Evolutionary conservation across 1,140 invertebrate species (phyloP).

Genomic region (Caenorhabditis briggsae): DNA sequence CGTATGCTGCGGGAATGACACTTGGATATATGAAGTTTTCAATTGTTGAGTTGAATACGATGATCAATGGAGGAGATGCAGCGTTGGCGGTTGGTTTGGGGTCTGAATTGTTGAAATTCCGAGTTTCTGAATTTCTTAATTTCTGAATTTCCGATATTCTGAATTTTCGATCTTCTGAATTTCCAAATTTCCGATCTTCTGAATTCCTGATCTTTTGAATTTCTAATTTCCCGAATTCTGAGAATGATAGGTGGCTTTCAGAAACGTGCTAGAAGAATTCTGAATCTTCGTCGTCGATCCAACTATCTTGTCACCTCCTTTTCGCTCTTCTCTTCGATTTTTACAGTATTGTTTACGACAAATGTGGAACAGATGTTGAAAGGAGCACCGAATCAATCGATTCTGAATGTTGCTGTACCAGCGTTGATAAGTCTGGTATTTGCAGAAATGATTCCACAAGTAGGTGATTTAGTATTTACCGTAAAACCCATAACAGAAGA

Average conservation of each 20-base stretch:
- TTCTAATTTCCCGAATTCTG: too few relatives aligned
- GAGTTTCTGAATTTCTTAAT: too few relatives aligned
- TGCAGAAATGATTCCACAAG: constrained; percentile 18
- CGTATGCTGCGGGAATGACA: constrained; percentile 24
- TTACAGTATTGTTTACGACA: constrained; percentile 34
- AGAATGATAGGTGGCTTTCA: not conserved
- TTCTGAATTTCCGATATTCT: too few relatives aligned
- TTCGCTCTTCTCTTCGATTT: constrained; percentile 12
- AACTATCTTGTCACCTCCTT: constrained; percentile 17
- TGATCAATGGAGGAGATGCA: constrained; percentile 1
- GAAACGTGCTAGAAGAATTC: constrained; percentile 11
- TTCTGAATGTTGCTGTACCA: constrained; percentile 23
- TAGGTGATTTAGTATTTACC: not conserved
- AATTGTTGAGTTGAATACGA: constrained; percentile 11
- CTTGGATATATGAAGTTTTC: constrained; percentile 46
- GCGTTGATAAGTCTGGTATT: constrained; percentile 4
- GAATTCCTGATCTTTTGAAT: too few relatives aligned
- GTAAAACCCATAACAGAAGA: too few relatives aligned
- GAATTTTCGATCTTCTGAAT: too few relatives aligned
- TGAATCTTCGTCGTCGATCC: not conserved
- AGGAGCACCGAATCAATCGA: not conserved
- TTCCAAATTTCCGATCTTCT: too few relatives aligned
- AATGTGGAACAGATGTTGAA: constrained; percentile 20
- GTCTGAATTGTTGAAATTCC: not conserved
- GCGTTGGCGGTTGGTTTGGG: not conserved